These are phyloP conservation scores for Drosophila stalkeri DNA, from an alignment of 2,888 invertebrate genomes.

Conservation along the genomic window DNA sequence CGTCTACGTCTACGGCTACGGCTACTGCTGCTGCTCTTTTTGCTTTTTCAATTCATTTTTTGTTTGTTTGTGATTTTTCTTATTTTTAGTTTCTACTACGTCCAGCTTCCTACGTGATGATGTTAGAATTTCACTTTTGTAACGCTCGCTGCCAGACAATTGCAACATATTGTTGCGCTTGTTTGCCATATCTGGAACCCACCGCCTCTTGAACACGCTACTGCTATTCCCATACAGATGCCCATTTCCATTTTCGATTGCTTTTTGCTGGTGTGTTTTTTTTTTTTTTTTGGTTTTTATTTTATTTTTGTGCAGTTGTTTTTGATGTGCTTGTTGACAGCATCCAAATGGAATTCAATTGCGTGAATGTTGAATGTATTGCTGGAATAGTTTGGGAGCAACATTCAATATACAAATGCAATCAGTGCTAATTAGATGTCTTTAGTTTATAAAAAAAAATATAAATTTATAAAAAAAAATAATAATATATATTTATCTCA, in stretches of 20 bases:
- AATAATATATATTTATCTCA: too few species aligned
- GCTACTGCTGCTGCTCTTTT: slow-evolving; percentile 14
- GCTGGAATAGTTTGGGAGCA: background rate
- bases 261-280: slow-evolving; percentile 25
- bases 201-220: background rate
- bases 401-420: background rate
- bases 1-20: slow-evolving; percentile 8
- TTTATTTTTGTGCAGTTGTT: slow-evolving; percentile 18
- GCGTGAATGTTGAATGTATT: slow-evolving; percentile 26
- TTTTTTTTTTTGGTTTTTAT: slow-evolving; percentile 22
- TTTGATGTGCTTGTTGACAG: slow-evolving; percentile 55
- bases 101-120: slow-evolving; percentile 58
- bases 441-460: too few species aligned
- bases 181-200: slow-evolving; percentile 27
- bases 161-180: slow-evolving; percentile 71
- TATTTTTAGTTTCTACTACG: slow-evolving; percentile 19
- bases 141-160: slow-evolving; percentile 59
- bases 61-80: background rate
- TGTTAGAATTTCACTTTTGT: slow-evolving; percentile 70
- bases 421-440: slow-evolving; percentile 10
- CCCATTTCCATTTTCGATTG: slow-evolving; percentile 58
- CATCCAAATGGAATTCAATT: slow-evolving; percentile 54
- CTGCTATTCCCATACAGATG: slow-evolving; percentile 16
- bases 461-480: too few species aligned
- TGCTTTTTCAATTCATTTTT: slow-evolving; percentile 14